These are phyloP conservation scores for Dendropsophus ebraccatus DNA, from an alignment of 2,113 vertebrate species.

Conservation along the genomic window DNA sequence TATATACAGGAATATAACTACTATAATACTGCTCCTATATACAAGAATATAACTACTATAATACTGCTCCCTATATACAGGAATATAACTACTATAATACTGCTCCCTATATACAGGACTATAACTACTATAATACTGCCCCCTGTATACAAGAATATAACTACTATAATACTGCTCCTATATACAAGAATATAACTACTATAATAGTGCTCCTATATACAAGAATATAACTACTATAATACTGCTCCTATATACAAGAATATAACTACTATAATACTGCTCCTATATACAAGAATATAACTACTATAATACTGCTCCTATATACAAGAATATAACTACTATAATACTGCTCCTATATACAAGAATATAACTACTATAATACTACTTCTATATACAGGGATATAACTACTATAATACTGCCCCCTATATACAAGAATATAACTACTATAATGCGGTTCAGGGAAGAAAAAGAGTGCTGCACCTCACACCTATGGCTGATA, in stretches of 20 bases:
- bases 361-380: slow-evolving; percentile 15
- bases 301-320: slow-evolving; percentile 10
- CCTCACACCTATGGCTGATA: no score
- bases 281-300: not conserved
- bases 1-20: slow-evolving; percentile 7
- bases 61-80: not conserved
- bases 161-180: slow-evolving; percentile 8
- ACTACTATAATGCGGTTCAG: not conserved
- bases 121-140: not conserved
- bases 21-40: no score
- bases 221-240: no score
- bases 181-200: slow-evolving; percentile 10
- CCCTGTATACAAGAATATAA: slow-evolving; percentile 1
- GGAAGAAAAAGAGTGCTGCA: no score
- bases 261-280: slow-evolving; percentile 14
- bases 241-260: not conserved
- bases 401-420: slow-evolving; percentile 4
- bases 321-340: slow-evolving; percentile 5
- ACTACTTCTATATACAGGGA: not conserved
- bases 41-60: no score
- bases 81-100: slow-evolving; percentile 15
- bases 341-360: not conserved
- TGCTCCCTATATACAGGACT: not conserved
- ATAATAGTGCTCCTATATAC: not conserved
- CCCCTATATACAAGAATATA: slow-evolving; percentile 1